Base-by-base conservation (phyloP, 2,797 vertebrate genomes). In the Melanotaenia parkinsoni region DNA sequence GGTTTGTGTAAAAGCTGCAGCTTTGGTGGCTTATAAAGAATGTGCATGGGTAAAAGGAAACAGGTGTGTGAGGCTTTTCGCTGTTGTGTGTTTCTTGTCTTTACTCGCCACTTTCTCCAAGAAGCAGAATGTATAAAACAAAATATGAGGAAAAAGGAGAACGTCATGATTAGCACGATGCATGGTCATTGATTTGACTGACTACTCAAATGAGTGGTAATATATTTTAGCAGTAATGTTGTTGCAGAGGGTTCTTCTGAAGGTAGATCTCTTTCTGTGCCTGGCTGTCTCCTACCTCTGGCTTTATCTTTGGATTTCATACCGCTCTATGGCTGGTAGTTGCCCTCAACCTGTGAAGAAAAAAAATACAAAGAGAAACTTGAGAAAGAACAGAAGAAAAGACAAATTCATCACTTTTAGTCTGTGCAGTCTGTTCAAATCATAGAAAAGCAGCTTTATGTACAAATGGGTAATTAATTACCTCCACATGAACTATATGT, bases 11-110 rank as follows among this genome's bases (percentile, higher is more conserved):
- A 80, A 70, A 77, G 16, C 45, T 86, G 81, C 75, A 79, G 81
- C 72, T 74, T 38, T 85, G 73, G 88, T 51, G 77, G 79, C 84
- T 80, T 72, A 22, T 70, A 56, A 91, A 85, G 83, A 92, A 91
- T 90, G 88, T 84, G 77, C 77, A 79, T 43, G 83, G 59, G 74
- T 91, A 87, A 87, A 88, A 78, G 72, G 74, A 88, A 87, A 86
- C 88, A 77, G 82, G 85, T 88, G 88, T 85, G 58, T 35, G 51
- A 18, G 18, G 63, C 53, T 58, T 22, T 74, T 16, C 30, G 30
- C 14, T 43, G 30, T 4, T 67, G 53, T 53, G 10, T 43, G 14
- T 67, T 43, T 18, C 22, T 0, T 2, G 14, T 20, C 58, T 28
- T 37, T 26, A 38, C 26, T 40, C n/a, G 12, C 38, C 30, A 4